These are phyloP conservation scores for Eulithis prunata DNA, from an alignment of 2,888 invertebrate species.

Conservation along the genomic window DNA sequence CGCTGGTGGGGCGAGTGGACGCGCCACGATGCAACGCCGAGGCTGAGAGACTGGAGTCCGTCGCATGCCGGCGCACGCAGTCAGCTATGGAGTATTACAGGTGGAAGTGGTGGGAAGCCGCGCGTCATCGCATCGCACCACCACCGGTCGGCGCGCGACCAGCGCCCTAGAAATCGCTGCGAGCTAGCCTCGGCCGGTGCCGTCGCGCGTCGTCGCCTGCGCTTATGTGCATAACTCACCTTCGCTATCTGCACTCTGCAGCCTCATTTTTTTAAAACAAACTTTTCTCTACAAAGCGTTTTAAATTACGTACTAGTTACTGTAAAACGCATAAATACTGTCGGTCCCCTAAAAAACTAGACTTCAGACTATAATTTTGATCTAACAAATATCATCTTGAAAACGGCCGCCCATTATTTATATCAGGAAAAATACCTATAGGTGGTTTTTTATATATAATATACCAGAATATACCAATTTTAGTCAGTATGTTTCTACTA, in stretches of 20 bases:
- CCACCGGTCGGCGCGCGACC: conserved; percentile 20
- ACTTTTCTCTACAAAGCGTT: conserved; percentile 44
- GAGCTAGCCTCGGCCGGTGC: conserved; percentile 39
- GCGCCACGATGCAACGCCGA: conserved; percentile 51
- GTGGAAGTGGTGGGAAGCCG: conserved; percentile 39
- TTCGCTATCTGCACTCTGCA: conserved; percentile 63
- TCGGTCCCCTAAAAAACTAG: too few relatives aligned
- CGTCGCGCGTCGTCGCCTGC: conserved; percentile 42
- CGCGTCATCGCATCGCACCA: conserved; percentile 27
- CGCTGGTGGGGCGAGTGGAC: conserved; percentile 31
- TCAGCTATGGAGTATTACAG: conserved; percentile 41
- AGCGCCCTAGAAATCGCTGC: conserved; percentile 69
- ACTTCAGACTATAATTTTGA: too few relatives aligned
- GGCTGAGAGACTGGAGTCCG: conserved; percentile 47
- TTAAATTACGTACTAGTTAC: conserved; percentile 4
- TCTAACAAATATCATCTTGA: too few relatives aligned
- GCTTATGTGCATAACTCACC: conserved; percentile 55
- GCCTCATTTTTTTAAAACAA: conserved; percentile 60
- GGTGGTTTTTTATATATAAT: too few relatives aligned
- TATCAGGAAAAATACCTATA: too few relatives aligned
- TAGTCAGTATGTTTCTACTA: too few relatives aligned
- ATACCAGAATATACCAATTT: too few relatives aligned
- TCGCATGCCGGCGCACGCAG: conserved; percentile 41
- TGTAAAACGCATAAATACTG: background rate
- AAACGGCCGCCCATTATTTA: too few relatives aligned